A percentile compares a stretch with the other conserved stretches of the same genome.
These are phyloP conservation scores for Platypus cylindrus DNA, from an alignment of 2,888 invertebrate genomes.

Conservation along the genomic window DNA sequence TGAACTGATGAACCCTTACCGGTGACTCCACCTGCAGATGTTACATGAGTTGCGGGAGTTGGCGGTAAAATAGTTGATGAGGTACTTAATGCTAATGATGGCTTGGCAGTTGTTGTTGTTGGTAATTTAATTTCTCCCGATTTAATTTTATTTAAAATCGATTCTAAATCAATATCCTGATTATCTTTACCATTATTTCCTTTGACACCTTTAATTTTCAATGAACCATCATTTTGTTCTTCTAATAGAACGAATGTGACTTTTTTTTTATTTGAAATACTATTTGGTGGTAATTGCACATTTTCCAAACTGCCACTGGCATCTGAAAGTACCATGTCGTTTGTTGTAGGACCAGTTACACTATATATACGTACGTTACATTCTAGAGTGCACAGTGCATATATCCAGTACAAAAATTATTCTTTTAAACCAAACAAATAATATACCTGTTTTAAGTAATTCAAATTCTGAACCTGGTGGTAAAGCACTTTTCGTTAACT, in stretches of 20 bases:
- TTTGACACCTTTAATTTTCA: conserved; percentile 74
- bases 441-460: conserved; percentile 50
- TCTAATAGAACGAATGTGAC: conserved; percentile 78
- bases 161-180: conserved; percentile 64
- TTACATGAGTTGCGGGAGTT: too few relatives aligned
- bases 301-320: conserved; percentile 61
- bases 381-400: too few relatives aligned
- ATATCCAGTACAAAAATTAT: background rate
- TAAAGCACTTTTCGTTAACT: conserved; percentile 65
- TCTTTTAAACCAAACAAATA: background rate
- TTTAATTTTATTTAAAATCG: conserved; percentile 66
- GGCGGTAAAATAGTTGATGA: conserved; percentile 16
- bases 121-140: conserved; percentile 72
- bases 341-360: too few relatives aligned
- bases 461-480: conserved; percentile 72
- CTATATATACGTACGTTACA: too few relatives aligned
- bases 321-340: conserved; percentile 26
- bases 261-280: conserved; percentile 56
- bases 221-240: conserved; percentile 74
- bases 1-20: conserved; percentile 1
- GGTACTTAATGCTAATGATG: too few relatives aligned
- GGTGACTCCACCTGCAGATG: background rate
- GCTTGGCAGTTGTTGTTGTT: conserved; percentile 22
- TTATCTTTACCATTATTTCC: conserved; percentile 63
- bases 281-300: conserved; percentile 47